phyloP scores from a whole-genome alignment of 2,888 invertebrate genomes.

The Drosophila parthenogenetica region DNA sequence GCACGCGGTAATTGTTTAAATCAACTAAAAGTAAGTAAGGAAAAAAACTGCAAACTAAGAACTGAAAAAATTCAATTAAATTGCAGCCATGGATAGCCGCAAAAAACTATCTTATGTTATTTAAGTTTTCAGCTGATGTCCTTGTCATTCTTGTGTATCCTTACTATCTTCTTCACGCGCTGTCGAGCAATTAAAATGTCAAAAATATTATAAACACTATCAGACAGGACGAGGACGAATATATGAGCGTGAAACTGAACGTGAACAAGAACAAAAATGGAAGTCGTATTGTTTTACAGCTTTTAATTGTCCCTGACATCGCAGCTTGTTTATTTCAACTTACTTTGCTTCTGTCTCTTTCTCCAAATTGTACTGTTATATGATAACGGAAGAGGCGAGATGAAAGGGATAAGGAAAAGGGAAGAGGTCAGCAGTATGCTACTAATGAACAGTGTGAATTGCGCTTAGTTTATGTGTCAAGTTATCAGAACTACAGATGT shows the following conservation, averaged over 20 bases:
- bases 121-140: conserved; percentile 44
- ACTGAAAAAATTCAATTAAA: conserved; percentile 28
- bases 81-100: conserved; percentile 40
- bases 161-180: conserved; percentile 42
- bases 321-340: conserved; percentile 54
- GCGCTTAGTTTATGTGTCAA: conserved; percentile 36
- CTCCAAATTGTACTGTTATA: conserved; percentile 12
- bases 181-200: conserved; percentile 71
- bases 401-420: not conserved
- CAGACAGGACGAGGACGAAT: conserved; percentile 14
- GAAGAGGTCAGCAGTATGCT: conserved; percentile 35
- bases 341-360: too few species aligned
- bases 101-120: conserved; percentile 51
- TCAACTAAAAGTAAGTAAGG: conserved; percentile 40
- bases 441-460: conserved; percentile 36
- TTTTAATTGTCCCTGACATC: conserved; percentile 72
- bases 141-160: conserved; percentile 46
- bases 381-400: not conserved
- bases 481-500: not conserved
- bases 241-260: conserved; percentile 2
- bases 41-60: conserved; percentile 23
- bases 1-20: conserved; percentile 67
- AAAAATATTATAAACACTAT: conserved; percentile 59
- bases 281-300: conserved; percentile 63
- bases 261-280: conserved; percentile 28